phyloP scores from a whole-genome alignment of 1,140 invertebrate species.

The Pseudomyrmex concolor region DNA sequence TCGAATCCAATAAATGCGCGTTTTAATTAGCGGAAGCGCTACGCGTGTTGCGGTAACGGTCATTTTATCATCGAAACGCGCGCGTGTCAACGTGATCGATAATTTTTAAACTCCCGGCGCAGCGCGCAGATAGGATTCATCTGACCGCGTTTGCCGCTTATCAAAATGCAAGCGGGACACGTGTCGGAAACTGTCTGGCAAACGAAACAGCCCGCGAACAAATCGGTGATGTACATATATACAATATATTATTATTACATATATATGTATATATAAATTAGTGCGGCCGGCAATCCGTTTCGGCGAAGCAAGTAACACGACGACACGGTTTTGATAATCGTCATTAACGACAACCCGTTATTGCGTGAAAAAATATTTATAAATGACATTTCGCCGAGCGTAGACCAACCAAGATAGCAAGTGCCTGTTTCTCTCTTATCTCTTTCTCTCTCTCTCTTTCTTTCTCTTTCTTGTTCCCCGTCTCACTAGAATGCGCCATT shows the following conservation, averaged over 20 bases:
- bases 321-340: slow-evolving; percentile 18
- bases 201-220: neutral
- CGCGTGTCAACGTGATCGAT: slow-evolving; percentile 1
- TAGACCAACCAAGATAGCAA: slow-evolving; percentile 12
- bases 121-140: slow-evolving; percentile 36
- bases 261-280: no score
- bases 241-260: neutral
- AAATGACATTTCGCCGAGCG: slow-evolving; percentile 49
- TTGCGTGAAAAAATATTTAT: slow-evolving; percentile 1
- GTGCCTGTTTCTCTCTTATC: neutral
- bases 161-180: slow-evolving; percentile 46
- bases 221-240: slow-evolving; percentile 27
- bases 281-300: neutral
- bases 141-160: slow-evolving; percentile 36
- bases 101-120: slow-evolving; percentile 30
- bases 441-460: neutral
- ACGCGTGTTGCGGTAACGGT: neutral
- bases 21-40: slow-evolving; percentile 30
- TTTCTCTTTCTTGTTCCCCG: neutral
- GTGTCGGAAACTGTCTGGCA: neutral
- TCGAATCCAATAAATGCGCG: neutral
- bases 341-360: slow-evolving; percentile 3
- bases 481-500: slow-evolving; percentile 41
- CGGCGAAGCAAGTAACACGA: neutral
- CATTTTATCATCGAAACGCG: slow-evolving; percentile 46